A percentile compares a stretch with the other conserved stretches of the same genome.
These are phyloP conservation scores for Piscicola geometra DNA, from an alignment of 2,888 invertebrate species.

Conservation along the genomic window DNA sequence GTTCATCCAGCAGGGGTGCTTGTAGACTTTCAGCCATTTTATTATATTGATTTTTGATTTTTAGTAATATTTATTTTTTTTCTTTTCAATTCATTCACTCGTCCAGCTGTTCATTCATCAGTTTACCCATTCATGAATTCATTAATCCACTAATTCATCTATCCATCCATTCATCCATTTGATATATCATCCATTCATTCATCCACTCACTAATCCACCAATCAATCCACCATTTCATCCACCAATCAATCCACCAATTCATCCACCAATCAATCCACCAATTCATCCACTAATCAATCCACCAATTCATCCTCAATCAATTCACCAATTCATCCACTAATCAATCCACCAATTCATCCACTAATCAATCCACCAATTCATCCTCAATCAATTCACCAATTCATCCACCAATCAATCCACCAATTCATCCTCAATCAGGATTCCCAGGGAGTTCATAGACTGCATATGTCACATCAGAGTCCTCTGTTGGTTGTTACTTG, in stretches of 20 bases:
- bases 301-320: background rate
- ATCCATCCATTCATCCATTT: background rate
- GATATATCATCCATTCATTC: background rate
- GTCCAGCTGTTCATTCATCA: background rate
- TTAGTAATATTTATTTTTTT: background rate
- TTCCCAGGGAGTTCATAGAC: conserved; percentile 84
- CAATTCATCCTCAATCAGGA: conserved; percentile 50
- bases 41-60: background rate
- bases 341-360: background rate
- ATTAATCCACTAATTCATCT: background rate
- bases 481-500: conserved; percentile 89
- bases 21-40: background rate
- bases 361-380: background rate
- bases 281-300: background rate
- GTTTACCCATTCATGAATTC: too few species aligned
- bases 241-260: background rate
- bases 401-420: background rate
- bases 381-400: background rate
- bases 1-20: conserved; percentile 73
- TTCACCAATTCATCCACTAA: background rate
- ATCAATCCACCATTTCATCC: background rate
- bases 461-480: conserved; percentile 89
- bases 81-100: too few species aligned
- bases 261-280: background rate
- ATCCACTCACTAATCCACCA: background rate